A percentile compares a stretch with the other conserved stretches of the same genome.
These are phyloP conservation scores for Eubucco bourcierii DNA, from an alignment of 2,113 vertebrate species.

Conservation along the genomic window DNA sequence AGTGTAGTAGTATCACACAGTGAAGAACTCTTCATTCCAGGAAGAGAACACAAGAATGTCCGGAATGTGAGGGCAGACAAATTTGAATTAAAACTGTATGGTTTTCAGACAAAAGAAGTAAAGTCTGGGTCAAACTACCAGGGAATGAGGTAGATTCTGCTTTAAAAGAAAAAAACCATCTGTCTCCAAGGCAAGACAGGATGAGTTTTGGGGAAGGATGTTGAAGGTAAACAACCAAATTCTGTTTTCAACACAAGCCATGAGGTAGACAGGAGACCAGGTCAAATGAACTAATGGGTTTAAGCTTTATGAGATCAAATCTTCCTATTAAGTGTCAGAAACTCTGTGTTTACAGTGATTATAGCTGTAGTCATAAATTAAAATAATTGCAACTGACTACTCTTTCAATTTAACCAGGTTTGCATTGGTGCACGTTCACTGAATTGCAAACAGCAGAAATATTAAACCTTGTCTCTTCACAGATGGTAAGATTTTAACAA, in stretches of 20 bases:
- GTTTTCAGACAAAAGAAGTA: not conserved
- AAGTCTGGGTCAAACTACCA: not conserved
- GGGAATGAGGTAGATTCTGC: not conserved
- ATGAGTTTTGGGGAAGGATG: not conserved
- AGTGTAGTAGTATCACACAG: not conserved
- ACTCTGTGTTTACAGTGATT: slow-evolving; percentile 11
- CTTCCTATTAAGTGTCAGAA: slow-evolving; percentile 27
- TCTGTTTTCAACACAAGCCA: not conserved
- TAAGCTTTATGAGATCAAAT: not conserved
- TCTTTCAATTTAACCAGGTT: slow-evolving; percentile 35
- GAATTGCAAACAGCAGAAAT: slow-evolving; percentile 38
- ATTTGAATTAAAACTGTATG: not conserved
- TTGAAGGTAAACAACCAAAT: not conserved
- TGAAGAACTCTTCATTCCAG: not conserved
- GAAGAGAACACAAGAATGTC: not conserved
- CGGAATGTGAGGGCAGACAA: not conserved
- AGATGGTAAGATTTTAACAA: slow-evolving; percentile 21
- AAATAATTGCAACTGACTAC: slow-evolving; percentile 43
- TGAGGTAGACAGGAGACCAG: not conserved
- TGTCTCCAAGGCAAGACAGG: not conserved
- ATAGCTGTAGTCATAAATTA: slow-evolving; percentile 32
- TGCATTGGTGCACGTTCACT: not conserved
- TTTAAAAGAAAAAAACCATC: not conserved
- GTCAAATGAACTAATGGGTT: slow-evolving; percentile 24
- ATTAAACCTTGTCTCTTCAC: slow-evolving; percentile 6